Evolutionary conservation across 2,113 vertebrate genomes (phyloP).

Genomic region (Sceloporus tristichus): DNA sequence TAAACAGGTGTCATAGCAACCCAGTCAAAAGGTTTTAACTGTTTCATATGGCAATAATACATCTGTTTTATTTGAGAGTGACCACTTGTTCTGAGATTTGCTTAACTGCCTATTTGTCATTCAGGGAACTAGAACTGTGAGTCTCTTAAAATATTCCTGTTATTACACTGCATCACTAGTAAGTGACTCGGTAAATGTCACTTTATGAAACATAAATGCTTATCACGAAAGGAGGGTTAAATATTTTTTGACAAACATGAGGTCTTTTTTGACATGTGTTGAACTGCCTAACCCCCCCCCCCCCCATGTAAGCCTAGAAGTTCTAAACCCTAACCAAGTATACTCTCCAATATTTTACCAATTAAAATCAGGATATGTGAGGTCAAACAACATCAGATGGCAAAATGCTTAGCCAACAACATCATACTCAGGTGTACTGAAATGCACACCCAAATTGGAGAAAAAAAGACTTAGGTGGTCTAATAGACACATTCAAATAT

Average conservation of each 20-base stretch:
- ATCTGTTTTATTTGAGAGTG: neutral
- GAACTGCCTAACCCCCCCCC: no score
- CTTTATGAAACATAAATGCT: neutral
- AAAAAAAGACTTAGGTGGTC: no score
- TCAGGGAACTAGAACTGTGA: neutral
- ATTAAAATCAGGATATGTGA: no score
- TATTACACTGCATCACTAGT: no score
- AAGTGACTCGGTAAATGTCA: neutral
- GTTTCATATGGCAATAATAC: slow-evolving; percentile 8
- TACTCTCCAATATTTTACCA: no score
- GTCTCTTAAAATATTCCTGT: no score
- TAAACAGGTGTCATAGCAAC: neutral
- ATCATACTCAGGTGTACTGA: neutral
- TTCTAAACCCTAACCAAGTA: no score
- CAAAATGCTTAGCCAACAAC: slow-evolving; percentile 37
- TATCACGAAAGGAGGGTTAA: neutral
- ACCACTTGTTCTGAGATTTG: neutral
- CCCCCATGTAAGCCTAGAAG: no score
- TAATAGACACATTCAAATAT: no score
- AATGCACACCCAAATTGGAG: slow-evolving; percentile 25
- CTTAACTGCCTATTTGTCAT: neutral
- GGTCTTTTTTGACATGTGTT: no score
- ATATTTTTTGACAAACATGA: neutral
- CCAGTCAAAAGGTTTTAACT: neutral
- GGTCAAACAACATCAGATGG: no score